phyloP scores from a whole-genome alignment of 2,888 invertebrate species.

The Tipula helvola region DNA sequence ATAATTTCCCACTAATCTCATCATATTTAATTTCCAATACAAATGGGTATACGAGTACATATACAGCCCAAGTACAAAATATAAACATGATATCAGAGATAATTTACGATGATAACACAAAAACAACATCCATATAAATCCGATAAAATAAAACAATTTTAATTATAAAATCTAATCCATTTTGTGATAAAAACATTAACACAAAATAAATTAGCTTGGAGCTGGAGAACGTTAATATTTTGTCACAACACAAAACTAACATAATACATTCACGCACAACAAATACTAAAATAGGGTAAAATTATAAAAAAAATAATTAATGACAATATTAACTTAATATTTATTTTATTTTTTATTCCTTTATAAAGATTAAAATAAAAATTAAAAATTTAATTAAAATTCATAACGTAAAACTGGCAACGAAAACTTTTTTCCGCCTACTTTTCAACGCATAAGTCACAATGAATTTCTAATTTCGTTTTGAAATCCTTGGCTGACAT shows the following conservation, averaged over 20 bases:
- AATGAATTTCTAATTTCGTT: background rate
- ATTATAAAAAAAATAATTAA: background rate
- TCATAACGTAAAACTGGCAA: background rate
- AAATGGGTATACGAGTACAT: too few species aligned
- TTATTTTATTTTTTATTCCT: background rate
- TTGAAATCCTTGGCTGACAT: background rate
- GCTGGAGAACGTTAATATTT: background rate
- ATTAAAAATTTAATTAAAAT: background rate
- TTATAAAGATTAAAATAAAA: background rate
- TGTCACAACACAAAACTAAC: background rate
- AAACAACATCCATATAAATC: background rate
- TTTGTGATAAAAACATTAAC: background rate
- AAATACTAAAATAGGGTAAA: background rate
- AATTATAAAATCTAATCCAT: background rate
- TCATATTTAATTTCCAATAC: too few species aligned
- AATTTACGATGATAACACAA: too few species aligned
- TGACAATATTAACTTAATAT: background rate
- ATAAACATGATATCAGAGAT: too few species aligned
- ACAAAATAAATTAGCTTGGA: background rate
- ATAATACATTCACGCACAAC: background rate
- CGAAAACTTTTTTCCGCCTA: background rate
- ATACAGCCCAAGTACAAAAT: too few species aligned
- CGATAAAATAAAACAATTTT: background rate
- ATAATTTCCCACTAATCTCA: too few species aligned
- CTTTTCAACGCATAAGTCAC: background rate